Evolutionary conservation across 2,797 vertebrate species (phyloP).

Genomic region (Champsocephalus esox): DNA sequence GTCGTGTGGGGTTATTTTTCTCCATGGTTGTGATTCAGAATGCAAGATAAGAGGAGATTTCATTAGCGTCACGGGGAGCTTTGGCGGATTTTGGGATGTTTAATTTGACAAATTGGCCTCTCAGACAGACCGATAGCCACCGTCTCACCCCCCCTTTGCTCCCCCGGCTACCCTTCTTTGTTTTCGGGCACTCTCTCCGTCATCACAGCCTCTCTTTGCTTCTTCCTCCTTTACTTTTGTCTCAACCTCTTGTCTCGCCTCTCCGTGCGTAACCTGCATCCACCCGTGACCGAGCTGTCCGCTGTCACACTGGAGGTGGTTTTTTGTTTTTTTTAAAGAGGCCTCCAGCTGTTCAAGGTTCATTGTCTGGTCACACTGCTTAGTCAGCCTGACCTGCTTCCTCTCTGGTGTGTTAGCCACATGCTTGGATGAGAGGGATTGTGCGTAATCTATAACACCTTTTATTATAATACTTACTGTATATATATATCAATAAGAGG

Average conservation of each 20-base stretch:
- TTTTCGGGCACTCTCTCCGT: conserved; percentile 41
- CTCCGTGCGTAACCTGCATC: conserved; percentile 52
- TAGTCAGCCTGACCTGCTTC: conserved; percentile 29
- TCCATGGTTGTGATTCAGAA: conserved; percentile 1
- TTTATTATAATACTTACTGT: conserved; percentile 27
- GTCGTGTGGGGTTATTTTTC: conserved; percentile 15
- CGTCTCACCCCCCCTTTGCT: conserved; percentile 18
- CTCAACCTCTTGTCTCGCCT: not conserved
- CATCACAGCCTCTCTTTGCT: conserved; percentile 35
- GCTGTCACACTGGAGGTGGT: not conserved
- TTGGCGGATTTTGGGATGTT: conserved; percentile 52
- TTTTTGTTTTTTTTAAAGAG: conserved; percentile 18
- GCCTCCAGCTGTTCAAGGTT: conserved; percentile 61
- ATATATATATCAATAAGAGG: not conserved
- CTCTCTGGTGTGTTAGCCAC: not conserved
- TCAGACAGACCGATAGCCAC: conserved; percentile 49
- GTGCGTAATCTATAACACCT: not conserved
- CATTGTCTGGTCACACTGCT: conserved; percentile 63
- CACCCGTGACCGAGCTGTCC: not conserved
- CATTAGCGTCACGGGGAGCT: conserved; percentile 10
- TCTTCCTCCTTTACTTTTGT: conserved; percentile 1
- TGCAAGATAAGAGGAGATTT: not conserved
- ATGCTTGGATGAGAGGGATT: not conserved
- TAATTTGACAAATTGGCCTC: conserved; percentile 70
- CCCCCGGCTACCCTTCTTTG: conserved; percentile 34